phyloP scores from a whole-genome alignment of 2,888 invertebrate genomes.

The Dolichopus griseipennis region DNA sequence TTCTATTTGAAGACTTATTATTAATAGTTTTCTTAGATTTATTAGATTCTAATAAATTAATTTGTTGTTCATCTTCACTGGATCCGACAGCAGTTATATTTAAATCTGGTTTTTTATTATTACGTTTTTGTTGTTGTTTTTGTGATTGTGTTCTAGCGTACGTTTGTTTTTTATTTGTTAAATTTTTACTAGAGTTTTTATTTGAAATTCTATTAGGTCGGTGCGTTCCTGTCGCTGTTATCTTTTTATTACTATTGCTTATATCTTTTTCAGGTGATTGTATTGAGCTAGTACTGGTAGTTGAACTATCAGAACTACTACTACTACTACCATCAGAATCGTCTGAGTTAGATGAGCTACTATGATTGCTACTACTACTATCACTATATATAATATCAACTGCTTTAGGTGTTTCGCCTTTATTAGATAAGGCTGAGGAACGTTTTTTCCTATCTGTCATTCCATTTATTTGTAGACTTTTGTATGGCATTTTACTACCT shows the following conservation, averaged over 20 bases:
- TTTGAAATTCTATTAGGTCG: background rate
- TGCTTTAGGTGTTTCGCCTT: conserved; percentile 13
- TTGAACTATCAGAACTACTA: conserved; percentile 1
- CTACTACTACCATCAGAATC: conserved; percentile 11
- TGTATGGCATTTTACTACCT: conserved; percentile 27
- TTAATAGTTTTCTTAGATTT: conserved; percentile 16
- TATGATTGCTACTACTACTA: conserved; percentile 15
- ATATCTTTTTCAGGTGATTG: background rate
- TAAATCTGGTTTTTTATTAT: background rate
- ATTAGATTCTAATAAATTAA: conserved; percentile 15
- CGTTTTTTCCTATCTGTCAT: conserved; percentile 28
- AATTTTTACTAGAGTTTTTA: background rate
- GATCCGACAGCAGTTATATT: conserved; percentile 51
- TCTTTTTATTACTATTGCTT: background rate
- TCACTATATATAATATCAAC: conserved; percentile 19
- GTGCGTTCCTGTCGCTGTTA: background rate
- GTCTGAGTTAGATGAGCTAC: conserved; percentile 21
- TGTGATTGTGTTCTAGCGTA: conserved; percentile 17
- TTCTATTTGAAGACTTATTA: conserved; percentile 17
- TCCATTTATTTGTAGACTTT: conserved; percentile 39
- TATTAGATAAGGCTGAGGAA: background rate
- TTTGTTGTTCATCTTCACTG: conserved; percentile 45
- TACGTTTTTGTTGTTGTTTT: background rate
- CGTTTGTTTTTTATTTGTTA: conserved; percentile 16
- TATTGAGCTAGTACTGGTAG: background rate